Evolutionary conservation across 2,113 vertebrate species (phyloP), one percentile per base, ranked within the genome.

Genomic region (Anhinga anhinga): DNA sequence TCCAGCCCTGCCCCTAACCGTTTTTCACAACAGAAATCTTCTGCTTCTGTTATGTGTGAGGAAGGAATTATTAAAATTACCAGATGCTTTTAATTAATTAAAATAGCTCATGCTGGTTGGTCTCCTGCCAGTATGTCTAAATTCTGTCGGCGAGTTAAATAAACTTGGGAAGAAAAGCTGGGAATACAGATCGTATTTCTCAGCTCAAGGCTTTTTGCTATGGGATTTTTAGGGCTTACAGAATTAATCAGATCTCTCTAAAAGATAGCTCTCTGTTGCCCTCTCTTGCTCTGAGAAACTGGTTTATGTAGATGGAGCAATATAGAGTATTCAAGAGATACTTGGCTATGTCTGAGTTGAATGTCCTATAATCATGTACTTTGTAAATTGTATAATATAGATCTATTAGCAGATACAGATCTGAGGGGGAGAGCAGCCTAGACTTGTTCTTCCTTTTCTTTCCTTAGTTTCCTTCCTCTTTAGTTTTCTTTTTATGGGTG

Each of bases 221-320:
- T 78, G 69, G 86, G 55, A 76, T 65, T 84, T 94, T 71, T 67
- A 56, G 70, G 72, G 61, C 11, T 94, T 92, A 53, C 3, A 49
- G 77, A 97, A 84, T 91, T 65, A 94, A 82, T 72, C 30, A 85
- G 88, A 72, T 76, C 52, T 86, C 69, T 86, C 47, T 59, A 26
- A 63, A 88, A 95, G 80, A 81, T 77, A 95, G 96, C 96, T 96
- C 96, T 95, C 88, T 95, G 6, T 97, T 97, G 97, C 93, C 94
- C 93, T 96, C 97, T 97, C 94, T 96, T 97, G 94, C 95, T 96
- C 91, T 62, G 70, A 84, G 88, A 66, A 58, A 52, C 72, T 36
- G 36, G 7, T 27, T 67, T 47, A 7, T 61, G 36, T 26, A 71
- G 61, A 34, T 58, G 52, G 83, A 92, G 65, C 36, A 53, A n/a